Conservation (phyloP, 2,113 vertebrate genomes). For the Lampris incognitus region DNA sequence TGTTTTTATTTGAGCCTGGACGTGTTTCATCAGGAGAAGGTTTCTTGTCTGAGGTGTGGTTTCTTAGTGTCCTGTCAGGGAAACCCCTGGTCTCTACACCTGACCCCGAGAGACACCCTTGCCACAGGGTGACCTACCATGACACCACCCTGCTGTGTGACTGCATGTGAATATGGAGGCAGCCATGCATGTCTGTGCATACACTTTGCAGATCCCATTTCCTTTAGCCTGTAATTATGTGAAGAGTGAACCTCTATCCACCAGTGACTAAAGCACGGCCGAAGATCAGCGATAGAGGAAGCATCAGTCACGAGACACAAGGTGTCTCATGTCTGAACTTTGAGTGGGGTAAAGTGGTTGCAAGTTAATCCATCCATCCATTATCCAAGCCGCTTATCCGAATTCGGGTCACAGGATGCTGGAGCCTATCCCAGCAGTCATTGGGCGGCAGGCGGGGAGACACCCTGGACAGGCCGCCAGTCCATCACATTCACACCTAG, state of each 20-base stretch:
- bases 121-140: constrained; percentile 32
- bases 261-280: constrained; percentile 46
- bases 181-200: constrained; percentile 30
- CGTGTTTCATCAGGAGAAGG: background rate
- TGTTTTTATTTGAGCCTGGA: too few relatives aligned
- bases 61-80: constrained; percentile 26
- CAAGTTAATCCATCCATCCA: background rate
- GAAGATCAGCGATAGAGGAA: constrained; percentile 17
- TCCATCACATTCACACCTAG: too few relatives aligned
- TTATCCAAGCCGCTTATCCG: too few relatives aligned
- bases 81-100: constrained; percentile 24
- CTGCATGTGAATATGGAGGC: background rate
- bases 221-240: constrained; percentile 50
- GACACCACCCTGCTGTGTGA: constrained; percentile 29
- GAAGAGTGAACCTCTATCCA: constrained; percentile 26
- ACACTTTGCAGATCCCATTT: constrained; percentile 55
- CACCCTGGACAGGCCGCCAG: too few relatives aligned
- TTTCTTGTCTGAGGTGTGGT: background rate
- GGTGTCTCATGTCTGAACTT: background rate
- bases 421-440: too few relatives aligned
- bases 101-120: constrained; percentile 19
- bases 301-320: background rate
- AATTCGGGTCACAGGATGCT: too few relatives aligned
- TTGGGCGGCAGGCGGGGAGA: too few relatives aligned
- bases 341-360: background rate